Base-by-base conservation (phyloP, 2,797 vertebrate genomes). In the Coluber constrictor region DNA sequence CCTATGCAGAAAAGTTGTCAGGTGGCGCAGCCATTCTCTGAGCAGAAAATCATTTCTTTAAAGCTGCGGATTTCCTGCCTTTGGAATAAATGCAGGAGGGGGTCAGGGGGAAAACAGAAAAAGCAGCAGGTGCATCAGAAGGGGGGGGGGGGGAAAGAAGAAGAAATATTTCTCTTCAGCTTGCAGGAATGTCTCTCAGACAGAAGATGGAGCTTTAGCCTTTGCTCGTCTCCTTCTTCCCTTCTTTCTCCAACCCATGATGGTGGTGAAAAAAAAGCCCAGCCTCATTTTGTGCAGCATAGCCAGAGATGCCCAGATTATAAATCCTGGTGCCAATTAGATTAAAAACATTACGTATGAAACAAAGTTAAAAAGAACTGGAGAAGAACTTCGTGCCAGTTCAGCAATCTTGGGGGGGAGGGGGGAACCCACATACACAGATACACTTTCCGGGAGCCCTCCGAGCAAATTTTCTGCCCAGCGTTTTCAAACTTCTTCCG, bases 131-230 rank as follows among this genome's bases (percentile, higher is more conserved):
- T 92, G 90, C 1, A 3, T 0, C 1, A 23, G 8, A 60, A 11
- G 9, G 23, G 20, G 23, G 7, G 6, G n/a, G 25, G 23, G 59
- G 23, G 23, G 2, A 6, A n/a, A n/a, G n/a, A n/a, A 8, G 8
- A 60, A 4, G 10, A 61, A 47, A 27, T 23, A 13, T 3, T 3
- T 6, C 2, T n/a, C 9, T 55, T 88, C 9, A 92, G 0, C n/a
- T 32, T 97, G 97, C 97, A 97, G 95, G 97, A 92, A n/a, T 93
- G 0, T 1, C 5, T 83, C 93, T 23, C 18, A 86, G 83, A 95
- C 97, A 7, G 96, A 95, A 97, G 98, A 95, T 97, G 98, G 98
- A 95, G 96, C 97, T 94, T 94, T 87, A 91, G 96, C 96, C 94
- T 97, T 96, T 3, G 59, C 93, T 96, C 95, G 56, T 1, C 79